Evolutionary conservation across 2,888 invertebrate genomes (phyloP).

Genomic region (Hartigia nigra): DNA sequence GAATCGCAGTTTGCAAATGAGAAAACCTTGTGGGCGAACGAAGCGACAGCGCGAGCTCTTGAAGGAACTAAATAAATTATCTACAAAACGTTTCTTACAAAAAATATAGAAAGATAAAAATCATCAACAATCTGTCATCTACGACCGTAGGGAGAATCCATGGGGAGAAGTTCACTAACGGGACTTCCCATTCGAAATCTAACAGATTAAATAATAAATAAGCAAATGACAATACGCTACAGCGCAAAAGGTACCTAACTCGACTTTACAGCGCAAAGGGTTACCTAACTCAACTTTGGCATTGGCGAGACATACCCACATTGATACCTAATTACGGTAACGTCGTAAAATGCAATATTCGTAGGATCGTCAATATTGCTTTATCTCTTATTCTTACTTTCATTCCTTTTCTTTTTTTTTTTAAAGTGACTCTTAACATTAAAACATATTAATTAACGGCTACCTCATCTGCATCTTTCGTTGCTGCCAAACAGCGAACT

Average conservation of each 20-base stretch:
- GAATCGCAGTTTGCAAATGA: background rate
- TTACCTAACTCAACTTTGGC: conserved; percentile 42
- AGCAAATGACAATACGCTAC: conserved; percentile 36
- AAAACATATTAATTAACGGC: conserved; percentile 32
- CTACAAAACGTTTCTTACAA: conserved; percentile 17
- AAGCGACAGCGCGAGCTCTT: background rate
- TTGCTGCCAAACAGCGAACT: conserved; percentile 89
- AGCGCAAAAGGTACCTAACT: conserved; percentile 23
- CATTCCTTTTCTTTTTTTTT: conserved; percentile 20
- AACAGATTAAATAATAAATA: conserved; percentile 28
- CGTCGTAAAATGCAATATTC: conserved; percentile 50
- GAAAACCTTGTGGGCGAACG: background rate
- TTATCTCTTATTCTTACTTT: conserved; percentile 34
- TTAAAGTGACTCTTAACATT: background rate
- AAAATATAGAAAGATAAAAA: background rate
- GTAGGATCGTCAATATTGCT: conserved; percentile 52
- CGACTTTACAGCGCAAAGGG: conserved; percentile 34
- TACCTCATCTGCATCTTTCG: conserved; percentile 69
- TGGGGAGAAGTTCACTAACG: background rate
- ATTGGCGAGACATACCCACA: conserved; percentile 41
- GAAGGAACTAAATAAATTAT: conserved; percentile 6
- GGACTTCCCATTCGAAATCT: background rate
- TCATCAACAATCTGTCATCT: background rate
- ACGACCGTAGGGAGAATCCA: background rate
- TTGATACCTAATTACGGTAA: conserved; percentile 48